Evolutionary conservation across 1,140 invertebrate genomes (phyloP).

Genomic region (Camponotus pennsylvanicus): DNA sequence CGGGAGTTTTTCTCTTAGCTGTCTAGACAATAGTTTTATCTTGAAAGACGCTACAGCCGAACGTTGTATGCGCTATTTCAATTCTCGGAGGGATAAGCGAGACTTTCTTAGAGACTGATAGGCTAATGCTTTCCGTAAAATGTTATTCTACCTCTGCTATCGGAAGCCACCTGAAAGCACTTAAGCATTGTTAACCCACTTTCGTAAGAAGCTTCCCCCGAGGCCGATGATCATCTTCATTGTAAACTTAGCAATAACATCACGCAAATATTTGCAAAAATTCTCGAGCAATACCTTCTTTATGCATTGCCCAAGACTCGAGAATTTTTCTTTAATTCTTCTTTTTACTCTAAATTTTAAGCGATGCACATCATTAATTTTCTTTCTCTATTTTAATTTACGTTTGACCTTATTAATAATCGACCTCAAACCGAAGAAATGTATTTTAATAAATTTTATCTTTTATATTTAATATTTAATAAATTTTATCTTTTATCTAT

Average conservation of each 20-base stretch:
- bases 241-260: conserved; percentile 36
- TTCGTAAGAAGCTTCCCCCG: conserved; percentile 34
- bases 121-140: conserved; percentile 56
- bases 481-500: not conserved
- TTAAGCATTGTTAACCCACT: conserved; percentile 63
- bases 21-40: conserved; percentile 65
- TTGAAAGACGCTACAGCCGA: conserved; percentile 22
- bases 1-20: conserved; percentile 42
- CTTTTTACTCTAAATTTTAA: not conserved
- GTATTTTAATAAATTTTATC: not conserved
- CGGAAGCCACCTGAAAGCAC: conserved; percentile 44
- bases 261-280: conserved; percentile 39
- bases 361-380: not conserved
- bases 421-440: not conserved
- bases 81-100: conserved; percentile 35
- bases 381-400: conserved; percentile 3
- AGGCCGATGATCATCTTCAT: conserved; percentile 47
- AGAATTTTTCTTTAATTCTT: conserved; percentile 25
- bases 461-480: too few relatives aligned
- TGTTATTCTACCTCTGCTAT: conserved; percentile 48
- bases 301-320: not conserved
- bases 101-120: conserved; percentile 60
- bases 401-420: not conserved
- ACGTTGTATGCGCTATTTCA: not conserved
- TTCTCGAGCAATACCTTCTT: not conserved